Evolutionary conservation across 2,113 vertebrate genomes (phyloP).

Genomic region (Sinocyclocheilus anophthalmus): DNA sequence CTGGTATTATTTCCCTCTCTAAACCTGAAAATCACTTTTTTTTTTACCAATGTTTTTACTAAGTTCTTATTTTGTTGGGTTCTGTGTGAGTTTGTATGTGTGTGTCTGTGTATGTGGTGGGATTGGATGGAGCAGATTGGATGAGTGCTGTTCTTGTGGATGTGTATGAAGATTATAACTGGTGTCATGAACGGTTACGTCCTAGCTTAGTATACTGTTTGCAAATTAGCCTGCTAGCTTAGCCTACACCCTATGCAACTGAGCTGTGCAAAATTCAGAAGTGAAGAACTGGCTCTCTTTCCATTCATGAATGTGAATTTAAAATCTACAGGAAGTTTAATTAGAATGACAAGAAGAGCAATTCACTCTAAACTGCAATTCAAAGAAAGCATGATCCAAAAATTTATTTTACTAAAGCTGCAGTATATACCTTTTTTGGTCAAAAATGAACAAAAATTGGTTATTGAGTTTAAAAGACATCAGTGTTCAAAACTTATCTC

Average conservation of each 20-base stretch:
- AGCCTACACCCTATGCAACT: neutral
- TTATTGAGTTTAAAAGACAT: no score
- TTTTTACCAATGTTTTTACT: conserved; percentile 50
- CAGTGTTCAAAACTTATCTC: no score
- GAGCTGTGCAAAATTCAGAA: neutral
- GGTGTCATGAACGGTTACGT: neutral
- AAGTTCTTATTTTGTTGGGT: conserved; percentile 1
- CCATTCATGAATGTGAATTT: neutral
- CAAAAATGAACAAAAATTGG: no score
- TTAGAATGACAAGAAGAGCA: neutral
- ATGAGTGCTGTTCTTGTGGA: neutral
- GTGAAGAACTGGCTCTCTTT: neutral
- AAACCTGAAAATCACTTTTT: conserved; percentile 50
- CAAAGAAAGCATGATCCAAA: neutral
- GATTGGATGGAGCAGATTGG: neutral
- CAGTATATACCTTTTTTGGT: no score
- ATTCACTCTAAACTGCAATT: neutral
- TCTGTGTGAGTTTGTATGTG: conserved; percentile 2
- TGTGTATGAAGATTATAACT: neutral
- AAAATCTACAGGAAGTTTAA: neutral
- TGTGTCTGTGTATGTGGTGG: conserved; percentile 10
- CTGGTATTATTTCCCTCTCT: conserved; percentile 60
- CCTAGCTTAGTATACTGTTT: neutral
- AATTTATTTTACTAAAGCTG: no score
- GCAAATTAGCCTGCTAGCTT: neutral